These are phyloP conservation scores for Tolmerus cingulatus DNA, from an alignment of 2,888 invertebrate genomes.

Conservation along the genomic window DNA sequence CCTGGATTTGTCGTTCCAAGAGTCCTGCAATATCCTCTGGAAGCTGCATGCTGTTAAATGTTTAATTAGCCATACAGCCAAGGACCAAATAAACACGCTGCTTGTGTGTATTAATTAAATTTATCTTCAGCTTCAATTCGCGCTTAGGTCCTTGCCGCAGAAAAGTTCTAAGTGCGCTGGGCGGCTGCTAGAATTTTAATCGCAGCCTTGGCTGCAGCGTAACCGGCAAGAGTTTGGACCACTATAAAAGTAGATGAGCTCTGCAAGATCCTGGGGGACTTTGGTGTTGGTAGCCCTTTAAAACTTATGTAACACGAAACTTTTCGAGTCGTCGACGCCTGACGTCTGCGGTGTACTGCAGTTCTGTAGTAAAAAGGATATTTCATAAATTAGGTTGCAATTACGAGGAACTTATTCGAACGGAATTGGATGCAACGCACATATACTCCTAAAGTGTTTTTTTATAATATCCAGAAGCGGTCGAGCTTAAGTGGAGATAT, in stretches of 20 bases:
- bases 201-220: not conserved
- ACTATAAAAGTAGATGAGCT: not conserved
- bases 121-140: not conserved
- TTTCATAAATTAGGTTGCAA: not conserved
- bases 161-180: not conserved
- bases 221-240: not conserved
- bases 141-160: not conserved
- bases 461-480: no score
- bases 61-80: not conserved
- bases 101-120: not conserved
- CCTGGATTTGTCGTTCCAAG: not conserved
- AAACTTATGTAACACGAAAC: not conserved
- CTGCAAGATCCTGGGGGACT: not conserved
- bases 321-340: not conserved
- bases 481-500: no score
- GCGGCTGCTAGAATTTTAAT: not conserved
- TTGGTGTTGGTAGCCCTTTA: not conserved
- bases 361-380: not conserved
- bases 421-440: not conserved
- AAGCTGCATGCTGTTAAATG: not conserved
- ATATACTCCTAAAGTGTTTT: no score
- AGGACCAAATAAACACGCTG: not conserved
- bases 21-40: not conserved
- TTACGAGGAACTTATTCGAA: not conserved
- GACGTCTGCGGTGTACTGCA: not conserved